Conservation (phyloP, 2,113 vertebrate species). For the Melanerpes formicivorus region DNA sequence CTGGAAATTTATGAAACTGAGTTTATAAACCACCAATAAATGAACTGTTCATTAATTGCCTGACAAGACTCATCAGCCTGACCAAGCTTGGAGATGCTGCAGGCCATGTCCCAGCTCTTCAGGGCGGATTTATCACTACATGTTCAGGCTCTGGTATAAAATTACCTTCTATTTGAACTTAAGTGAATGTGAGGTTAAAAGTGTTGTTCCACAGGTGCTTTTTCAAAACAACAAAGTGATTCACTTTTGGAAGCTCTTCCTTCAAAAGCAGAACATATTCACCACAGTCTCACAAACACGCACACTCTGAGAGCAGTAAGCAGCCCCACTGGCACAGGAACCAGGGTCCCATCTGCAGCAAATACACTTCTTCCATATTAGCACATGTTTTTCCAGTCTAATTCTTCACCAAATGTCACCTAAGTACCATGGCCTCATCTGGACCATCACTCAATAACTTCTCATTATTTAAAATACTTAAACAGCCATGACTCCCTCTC, state of each 20-base stretch:
- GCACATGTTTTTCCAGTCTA: neutral
- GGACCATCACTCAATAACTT: neutral
- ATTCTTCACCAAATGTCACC: neutral
- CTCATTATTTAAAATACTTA: neutral
- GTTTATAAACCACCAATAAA: neutral
- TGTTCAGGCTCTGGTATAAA: rapidly evolving
- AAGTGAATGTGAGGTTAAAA: neutral
- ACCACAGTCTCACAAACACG: neutral
- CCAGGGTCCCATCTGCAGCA: neutral
- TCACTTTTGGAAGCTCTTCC: neutral
- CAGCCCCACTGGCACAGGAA: neutral
- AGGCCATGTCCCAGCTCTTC: neutral
- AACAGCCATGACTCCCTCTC: neutral
- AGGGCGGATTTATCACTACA: neutral
- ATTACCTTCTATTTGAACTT: neutral
- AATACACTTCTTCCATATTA: neutral
- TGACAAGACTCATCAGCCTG: neutral
- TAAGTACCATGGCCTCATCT: neutral
- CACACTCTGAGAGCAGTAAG: neutral
- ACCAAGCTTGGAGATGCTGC: neutral
- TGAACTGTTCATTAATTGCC: neutral
- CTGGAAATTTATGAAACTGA: neutral
- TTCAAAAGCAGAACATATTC: neutral
- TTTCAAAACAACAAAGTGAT: neutral
- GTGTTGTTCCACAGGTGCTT: neutral